A percentile compares a stretch with the other conserved stretches of the same genome.
Conservation (phyloP, 1,140 invertebrate genomes). For the Rhysida immarginata region DNA sequence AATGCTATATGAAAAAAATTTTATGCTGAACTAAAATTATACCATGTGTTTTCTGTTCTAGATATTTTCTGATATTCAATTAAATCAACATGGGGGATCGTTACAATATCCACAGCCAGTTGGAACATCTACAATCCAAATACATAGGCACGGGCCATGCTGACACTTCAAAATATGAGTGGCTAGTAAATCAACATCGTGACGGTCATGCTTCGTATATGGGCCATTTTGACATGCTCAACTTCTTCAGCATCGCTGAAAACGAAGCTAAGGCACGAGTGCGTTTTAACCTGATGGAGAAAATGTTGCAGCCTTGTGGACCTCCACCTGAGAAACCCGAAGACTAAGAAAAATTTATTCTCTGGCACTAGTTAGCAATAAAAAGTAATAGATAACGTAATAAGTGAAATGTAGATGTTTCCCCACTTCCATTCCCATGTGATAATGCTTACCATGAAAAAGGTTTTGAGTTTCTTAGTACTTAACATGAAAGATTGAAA, state of each 20-base stretch:
- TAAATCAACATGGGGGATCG: constrained; percentile 99
- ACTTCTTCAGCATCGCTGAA: constrained; percentile 84
- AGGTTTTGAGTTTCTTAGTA: too few species aligned
- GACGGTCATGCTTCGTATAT: constrained; percentile 91
- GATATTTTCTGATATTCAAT: too few species aligned
- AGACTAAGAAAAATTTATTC: too few species aligned
- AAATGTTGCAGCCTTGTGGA: constrained; percentile 96
- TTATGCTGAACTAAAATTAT: too few species aligned
- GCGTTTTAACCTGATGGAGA: constrained; percentile 91
- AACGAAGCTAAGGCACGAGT: constrained; percentile 93
- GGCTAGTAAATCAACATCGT: constrained; percentile 88
- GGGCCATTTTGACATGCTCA: constrained; percentile 86
- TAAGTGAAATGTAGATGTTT: too few species aligned
- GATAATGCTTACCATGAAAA: too few species aligned
- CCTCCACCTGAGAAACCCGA: constrained; percentile 94
- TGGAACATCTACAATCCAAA: constrained; percentile 97
- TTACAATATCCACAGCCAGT: constrained; percentile 96
- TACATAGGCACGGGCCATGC: constrained; percentile 97
- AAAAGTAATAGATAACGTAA: too few species aligned
- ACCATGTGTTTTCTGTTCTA: too few species aligned
- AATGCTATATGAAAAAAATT: too few species aligned
- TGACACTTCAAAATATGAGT: constrained; percentile 74
- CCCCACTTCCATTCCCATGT: too few species aligned
- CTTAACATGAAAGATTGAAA: too few species aligned
- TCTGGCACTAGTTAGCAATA: too few species aligned